Evolutionary conservation across 92 coral and sea anemone genomes (phyloP).

Genomic region (Nematostella vectensis): DNA sequence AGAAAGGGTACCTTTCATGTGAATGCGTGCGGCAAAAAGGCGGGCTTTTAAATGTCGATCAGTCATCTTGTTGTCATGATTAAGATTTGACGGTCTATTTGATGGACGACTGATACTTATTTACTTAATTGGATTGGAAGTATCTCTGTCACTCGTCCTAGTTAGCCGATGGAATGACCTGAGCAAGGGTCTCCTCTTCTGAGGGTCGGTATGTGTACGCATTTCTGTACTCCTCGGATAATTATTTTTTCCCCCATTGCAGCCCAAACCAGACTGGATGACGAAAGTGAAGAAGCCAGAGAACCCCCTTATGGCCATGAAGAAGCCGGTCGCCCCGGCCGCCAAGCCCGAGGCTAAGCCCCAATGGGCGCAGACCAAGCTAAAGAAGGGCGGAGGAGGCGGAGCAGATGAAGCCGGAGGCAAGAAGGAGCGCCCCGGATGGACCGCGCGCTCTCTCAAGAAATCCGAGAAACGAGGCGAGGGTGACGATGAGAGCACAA

Average conservation of each 20-base stretch:
- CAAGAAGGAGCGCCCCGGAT: constrained; percentile 52
- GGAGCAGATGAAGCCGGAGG: constrained; percentile 25
- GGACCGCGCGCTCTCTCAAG: constrained; percentile 82
- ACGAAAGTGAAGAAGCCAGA: constrained; percentile 76
- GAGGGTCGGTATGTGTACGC: too few relatives aligned
- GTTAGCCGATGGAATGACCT: too few relatives aligned
- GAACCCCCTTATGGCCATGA: constrained; percentile 51
- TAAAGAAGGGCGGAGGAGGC: constrained; percentile 53
- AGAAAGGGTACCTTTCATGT: too few relatives aligned
- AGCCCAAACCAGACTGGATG: constrained; percentile 53
- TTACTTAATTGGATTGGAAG: too few relatives aligned
- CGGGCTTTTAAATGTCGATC: too few relatives aligned
- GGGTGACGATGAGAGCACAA: constrained; percentile 35
- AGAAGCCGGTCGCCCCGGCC: constrained; percentile 39
- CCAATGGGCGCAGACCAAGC: constrained; percentile 65
- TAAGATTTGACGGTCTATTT: too few relatives aligned
- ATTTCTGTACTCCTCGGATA: too few relatives aligned
- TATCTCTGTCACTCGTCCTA: too few relatives aligned
- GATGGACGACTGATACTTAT: too few relatives aligned
- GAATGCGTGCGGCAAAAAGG: background rate
- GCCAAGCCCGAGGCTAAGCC: constrained; percentile 63
- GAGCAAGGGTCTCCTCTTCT: too few relatives aligned
- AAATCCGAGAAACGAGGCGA: constrained; percentile 79
- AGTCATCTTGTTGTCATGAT: too few relatives aligned
- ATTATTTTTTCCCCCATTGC: too few relatives aligned